Conservation (phyloP, 2,113 vertebrate species). For the Jacana jacana region DNA sequence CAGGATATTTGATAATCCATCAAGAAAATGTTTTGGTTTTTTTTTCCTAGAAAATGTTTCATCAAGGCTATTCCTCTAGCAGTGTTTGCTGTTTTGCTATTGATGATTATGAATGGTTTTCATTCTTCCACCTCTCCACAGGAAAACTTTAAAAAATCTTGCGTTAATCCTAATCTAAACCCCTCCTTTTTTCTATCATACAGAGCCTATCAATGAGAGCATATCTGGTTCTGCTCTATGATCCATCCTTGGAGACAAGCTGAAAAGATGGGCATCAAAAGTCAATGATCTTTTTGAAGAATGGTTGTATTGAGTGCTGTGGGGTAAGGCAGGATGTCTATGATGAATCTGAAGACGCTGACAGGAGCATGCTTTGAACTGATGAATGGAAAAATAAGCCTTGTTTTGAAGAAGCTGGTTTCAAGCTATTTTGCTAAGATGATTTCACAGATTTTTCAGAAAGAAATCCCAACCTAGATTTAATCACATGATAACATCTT, state of each 20-base stretch:
- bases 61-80: neutral
- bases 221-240: neutral
- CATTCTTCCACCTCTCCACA: fast-evolving
- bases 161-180: neutral
- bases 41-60: neutral
- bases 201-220: neutral
- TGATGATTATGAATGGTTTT: neutral
- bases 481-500: neutral
- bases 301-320: neutral
- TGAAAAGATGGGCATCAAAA: neutral
- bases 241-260: neutral
- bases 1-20: neutral
- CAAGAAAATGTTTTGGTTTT: neutral
- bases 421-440: neutral
- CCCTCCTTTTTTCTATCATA: neutral
- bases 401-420: neutral
- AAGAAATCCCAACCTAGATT: neutral
- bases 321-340: neutral
- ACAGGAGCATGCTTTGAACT: neutral
- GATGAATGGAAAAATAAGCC: neutral
- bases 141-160: neutral
- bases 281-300: neutral
- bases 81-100: neutral
- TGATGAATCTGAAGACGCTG: neutral
- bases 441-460: neutral